Conservation (phyloP, 1,140 invertebrate species). For the Magallana ariakensis region DNA sequence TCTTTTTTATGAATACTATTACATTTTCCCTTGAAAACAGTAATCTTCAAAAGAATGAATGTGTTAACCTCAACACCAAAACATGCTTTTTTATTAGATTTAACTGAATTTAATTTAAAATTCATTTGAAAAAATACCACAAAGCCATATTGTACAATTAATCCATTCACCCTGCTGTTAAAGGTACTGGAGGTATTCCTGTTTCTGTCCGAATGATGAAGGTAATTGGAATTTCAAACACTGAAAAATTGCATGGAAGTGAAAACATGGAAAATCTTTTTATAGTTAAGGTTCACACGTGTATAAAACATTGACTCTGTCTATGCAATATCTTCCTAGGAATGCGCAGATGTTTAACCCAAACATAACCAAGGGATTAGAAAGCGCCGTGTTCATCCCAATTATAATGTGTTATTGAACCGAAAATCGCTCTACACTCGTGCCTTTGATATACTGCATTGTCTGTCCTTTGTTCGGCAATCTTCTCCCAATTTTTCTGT, state of each 20-base stretch:
- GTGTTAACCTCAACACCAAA: too few species aligned
- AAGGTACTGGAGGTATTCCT: background rate
- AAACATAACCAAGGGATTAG: conserved; percentile 13
- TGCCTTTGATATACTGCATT: background rate
- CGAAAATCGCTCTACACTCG: background rate
- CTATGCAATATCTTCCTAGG: conserved; percentile 29
- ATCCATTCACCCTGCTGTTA: too few species aligned
- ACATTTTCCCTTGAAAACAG: too few species aligned
- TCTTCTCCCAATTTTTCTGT: background rate
- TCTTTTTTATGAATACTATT: too few species aligned
- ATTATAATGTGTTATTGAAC: conserved; percentile 37
- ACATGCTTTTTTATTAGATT: too few species aligned
- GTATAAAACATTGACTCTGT: conserved; percentile 29
- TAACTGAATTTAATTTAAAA: too few species aligned
- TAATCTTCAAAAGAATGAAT: too few species aligned
- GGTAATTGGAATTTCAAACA: conserved; percentile 35
- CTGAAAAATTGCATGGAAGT: conserved; percentile 34
- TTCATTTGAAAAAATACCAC: too few species aligned
- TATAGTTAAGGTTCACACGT: conserved; percentile 31
- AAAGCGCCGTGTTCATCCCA: conserved; percentile 26
- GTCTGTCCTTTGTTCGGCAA: background rate
- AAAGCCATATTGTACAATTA: too few species aligned
- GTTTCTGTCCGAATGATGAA: conserved; percentile 28
- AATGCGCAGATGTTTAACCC: conserved; percentile 30
- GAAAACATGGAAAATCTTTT: conserved; percentile 37